Evolutionary conservation across 2,888 invertebrate species (phyloP), one percentile per base, ranked within the genome.

Genomic region (Ormyrus rosae): DNA sequence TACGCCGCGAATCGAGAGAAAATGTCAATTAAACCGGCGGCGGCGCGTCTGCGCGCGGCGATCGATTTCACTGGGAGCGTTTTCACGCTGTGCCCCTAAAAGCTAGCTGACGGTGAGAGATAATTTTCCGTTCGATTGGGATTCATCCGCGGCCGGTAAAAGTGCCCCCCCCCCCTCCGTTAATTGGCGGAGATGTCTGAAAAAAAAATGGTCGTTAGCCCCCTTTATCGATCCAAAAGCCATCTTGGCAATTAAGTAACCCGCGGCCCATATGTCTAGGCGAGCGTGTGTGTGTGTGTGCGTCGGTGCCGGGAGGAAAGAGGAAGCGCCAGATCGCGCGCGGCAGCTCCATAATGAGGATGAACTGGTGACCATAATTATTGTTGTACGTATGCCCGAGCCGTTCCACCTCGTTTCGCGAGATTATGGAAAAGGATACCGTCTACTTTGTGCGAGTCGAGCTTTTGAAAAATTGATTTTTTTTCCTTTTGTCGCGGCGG

Each of bases 31-130:
- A 70, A 55, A 70, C 45, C 34, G 53, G 5, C 45, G n/a, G 34
- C 19, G 2, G n/a, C 0, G 45, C n/a, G 8, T 0, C 9, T 48
- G 19, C 58, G 13, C 45, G 45, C 48, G 3, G 34, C 19, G 53
- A 78, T 65, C 69, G 60, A 74, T 74, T 80, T 75, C 70, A 75
- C 70, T 75, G 19, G 19, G 34, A 46, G 58, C 34, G 50, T 71
- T 75, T 80, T 70, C 64, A 64, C 73, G 69, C 46, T 51, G 64
- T 65, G 75, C 51, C 70, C 70, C 75, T 75, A 71, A 80, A 80
- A 80, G 50, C 48, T 60, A 80, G 69, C 75, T 80, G 64, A 75
- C 70, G 65, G 70, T 69, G 45, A 75, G 69, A 75, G 48, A 75
- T 80, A 60, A 80, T 80, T 80, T 75, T 70, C 70, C 70, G 53